Evolutionary conservation across 2,797 vertebrate species (phyloP), one percentile per base, ranked within the genome.

Genomic region (Dallia pectoralis): DNA sequence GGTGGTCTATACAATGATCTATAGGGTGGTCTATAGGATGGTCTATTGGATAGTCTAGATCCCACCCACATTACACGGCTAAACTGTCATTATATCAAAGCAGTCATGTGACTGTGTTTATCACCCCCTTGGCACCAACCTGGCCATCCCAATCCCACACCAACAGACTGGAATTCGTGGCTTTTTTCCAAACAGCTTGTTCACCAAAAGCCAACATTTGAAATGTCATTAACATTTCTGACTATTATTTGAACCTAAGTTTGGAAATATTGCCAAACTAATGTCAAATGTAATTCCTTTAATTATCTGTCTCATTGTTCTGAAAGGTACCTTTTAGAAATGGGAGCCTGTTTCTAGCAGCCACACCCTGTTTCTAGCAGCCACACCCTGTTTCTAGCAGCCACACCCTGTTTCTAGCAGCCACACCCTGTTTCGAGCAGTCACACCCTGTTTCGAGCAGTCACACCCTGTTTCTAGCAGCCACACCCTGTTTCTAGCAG

Each of bases 281-380:
- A 36, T 36, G 3, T 36, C 33, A 36, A 36, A 36, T 36, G 33
- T 8, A 8, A 44, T 3, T 44, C 7, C 3, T 11, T 44, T 56
- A 51, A 19, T 51, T 4, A 19, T 15, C 48, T 51, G 16, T 86
- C 77, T 85, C 74, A 82, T 89, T 89, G 81, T 84, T 81, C 68
- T 29, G 80, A 88, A 87, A 85, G 87, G 74, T 83, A 84, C 73
- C 70, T 67, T 74, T 75, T 8, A 77, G 56, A 59, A 25, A 33
- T 40, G 76, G 75, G 14, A 22, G 27, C 5, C 44, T 14, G 40
- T 27, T 73, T 71, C 67, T n/a, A 36, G 48, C 19, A 53, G 79
- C 69, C 7, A 30, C 61, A 59, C 65, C 63, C 29, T 66, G 64
- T 66, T 40, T 33, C 67, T n/a, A 36, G 48, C 19, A 53, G 79